Evolutionary conservation across 2,888 invertebrate species (phyloP).

Genomic region (Onthophagus sagittarius): DNA sequence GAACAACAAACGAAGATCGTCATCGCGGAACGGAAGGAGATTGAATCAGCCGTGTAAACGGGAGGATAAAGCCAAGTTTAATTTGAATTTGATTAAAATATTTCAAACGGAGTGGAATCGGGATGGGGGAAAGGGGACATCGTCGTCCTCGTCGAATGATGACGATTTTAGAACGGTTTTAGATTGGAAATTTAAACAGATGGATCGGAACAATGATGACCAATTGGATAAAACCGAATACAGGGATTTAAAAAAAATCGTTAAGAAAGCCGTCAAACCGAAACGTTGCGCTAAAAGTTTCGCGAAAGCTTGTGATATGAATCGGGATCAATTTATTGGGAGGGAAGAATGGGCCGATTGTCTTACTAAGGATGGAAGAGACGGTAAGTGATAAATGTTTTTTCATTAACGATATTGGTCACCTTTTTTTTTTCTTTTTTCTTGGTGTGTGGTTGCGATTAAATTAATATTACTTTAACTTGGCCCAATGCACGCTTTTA

Average conservation of each 20-base stretch:
- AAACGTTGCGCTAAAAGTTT: constrained; percentile 86
- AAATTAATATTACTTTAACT: background rate
- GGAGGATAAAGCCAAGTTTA: constrained; percentile 74
- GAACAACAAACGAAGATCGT: constrained; percentile 52
- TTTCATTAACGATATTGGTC: background rate
- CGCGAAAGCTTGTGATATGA: constrained; percentile 81
- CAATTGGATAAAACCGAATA: constrained; percentile 78
- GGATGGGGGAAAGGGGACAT: constrained; percentile 43
- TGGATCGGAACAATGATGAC: constrained; percentile 78
- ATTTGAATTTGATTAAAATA: constrained; percentile 77
- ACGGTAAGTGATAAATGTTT: constrained; percentile 64
- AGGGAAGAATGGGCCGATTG: constrained; percentile 84
- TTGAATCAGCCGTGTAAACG: constrained; percentile 59
- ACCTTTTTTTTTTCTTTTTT: too few relatives aligned
- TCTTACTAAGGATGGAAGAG: constrained; percentile 74
- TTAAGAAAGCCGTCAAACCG: constrained; percentile 86
- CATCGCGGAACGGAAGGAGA: constrained; percentile 53
- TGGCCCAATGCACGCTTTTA: constrained; percentile 29
- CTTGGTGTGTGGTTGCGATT: background rate
- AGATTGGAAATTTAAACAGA: constrained; percentile 85
- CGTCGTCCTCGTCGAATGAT: constrained; percentile 9
- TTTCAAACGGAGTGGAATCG: constrained; percentile 76
- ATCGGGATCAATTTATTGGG: constrained; percentile 75
- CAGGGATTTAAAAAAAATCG: constrained; percentile 72
- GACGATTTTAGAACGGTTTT: constrained; percentile 58